A percentile compares a stretch with the other conserved stretches of the same genome.
Conservation (phyloP, 2,888 invertebrate genomes). For the Luperina testacea region DNA sequence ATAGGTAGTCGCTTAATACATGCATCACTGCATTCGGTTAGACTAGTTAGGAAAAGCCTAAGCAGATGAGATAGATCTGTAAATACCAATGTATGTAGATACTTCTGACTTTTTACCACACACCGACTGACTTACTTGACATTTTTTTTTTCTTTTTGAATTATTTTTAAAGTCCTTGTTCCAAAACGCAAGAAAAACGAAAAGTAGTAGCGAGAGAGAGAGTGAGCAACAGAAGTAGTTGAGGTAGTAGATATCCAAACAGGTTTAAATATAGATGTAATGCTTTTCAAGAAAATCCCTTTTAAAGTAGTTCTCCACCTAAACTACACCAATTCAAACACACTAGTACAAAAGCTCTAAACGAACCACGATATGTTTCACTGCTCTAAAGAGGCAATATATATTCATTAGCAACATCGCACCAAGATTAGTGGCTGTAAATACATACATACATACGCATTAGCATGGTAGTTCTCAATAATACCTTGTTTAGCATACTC, state of each 20-base stretch:
- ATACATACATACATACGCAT: conserved; percentile 32
- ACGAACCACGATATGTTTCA: conserved; percentile 5
- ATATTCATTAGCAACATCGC: conserved; percentile 51
- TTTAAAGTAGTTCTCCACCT: too few relatives aligned
- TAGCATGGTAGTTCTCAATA: conserved; percentile 54
- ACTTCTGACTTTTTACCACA: background rate
- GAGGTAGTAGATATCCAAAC: background rate
- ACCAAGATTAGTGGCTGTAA: conserved; percentile 45
- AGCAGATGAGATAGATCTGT: background rate
- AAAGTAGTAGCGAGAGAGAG: background rate
- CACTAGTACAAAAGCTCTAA: conserved; percentile 12
- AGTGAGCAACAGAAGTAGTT: background rate
- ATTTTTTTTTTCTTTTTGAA: too few relatives aligned
- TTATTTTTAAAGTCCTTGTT: background rate
- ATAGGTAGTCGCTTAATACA: too few relatives aligned
- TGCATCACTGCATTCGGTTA: too few relatives aligned
- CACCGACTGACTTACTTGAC: background rate
- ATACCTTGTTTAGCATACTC: conserved; percentile 61
- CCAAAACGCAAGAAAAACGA: background rate
- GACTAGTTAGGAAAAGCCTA: too few relatives aligned
- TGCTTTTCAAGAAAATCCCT: background rate
- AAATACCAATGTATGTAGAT: background rate
- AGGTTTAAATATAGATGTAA: background rate
- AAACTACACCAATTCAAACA: background rate
- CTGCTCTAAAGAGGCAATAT: conserved; percentile 33